Base-by-base conservation (phyloP, 2,888 invertebrate genomes). In the Hypena proboscidalis region DNA sequence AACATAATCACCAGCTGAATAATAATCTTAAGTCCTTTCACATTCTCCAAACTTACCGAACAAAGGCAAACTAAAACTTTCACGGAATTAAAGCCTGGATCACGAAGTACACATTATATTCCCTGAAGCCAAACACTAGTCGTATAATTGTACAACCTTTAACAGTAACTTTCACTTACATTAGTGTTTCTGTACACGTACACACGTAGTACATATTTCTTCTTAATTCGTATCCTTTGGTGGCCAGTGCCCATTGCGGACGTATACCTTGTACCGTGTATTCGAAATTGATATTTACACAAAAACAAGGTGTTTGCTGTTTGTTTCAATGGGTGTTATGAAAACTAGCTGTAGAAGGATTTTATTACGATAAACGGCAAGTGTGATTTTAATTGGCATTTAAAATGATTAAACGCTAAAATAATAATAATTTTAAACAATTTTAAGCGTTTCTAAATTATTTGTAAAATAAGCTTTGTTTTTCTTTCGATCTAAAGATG, bases 161-260 rank as follows among this genome's bases (percentile, higher is more conserved):
- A 46, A 45, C 65, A 47, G 53, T 72, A 71, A 72, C 71, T 74
- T 74, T 73, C 65, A 67, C 72, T 70, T 63, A 61, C 52, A 43
- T 61, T 68, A 61, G 60, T 64, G 51, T 71, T 67, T 67, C 70
- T 47, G 50, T 52, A 60, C 74, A 73, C 74, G 74, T 69, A 70
- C 68, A 58, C 73, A 74, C 78, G 79, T 77, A 67, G 44, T 46
- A 69, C 74, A 77, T 81, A 83, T 80, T 77, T 80, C 77, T 80
- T 75, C 69, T 60, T 80, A 78, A 81, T 78, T 74, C 77, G 53
- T 63, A 67, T 65, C 67, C 54, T 52, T 44, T 56, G 47, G 51
- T 62, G 55, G 50, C 64, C 58, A 52, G 51, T 48, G 69, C 62
- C 69, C 73, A 71, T 74, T 70, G 66, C 62, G 43, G 58, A 37